Conservation (phyloP, 2,113 vertebrate species). For the Calonectris borealis region DNA sequence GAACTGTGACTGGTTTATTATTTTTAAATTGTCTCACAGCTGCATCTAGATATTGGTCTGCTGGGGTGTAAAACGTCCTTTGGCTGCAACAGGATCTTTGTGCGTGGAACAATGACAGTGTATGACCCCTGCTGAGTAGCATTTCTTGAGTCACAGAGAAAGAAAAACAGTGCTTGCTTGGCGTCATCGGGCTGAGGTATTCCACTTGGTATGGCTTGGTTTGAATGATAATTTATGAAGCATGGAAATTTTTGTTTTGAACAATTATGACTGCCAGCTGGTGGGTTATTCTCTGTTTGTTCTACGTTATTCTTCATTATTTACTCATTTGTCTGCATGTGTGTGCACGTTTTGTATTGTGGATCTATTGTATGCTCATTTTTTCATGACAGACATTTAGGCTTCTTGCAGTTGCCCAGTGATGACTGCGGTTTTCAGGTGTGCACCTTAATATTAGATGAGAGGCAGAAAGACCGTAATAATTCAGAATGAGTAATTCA, state of each 20-base stretch:
- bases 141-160: not conserved
- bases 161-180: not conserved
- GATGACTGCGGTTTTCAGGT: not conserved
- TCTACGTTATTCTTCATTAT: not conserved
- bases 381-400: not conserved
- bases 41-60: not conserved
- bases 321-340: not conserved
- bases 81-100: not conserved
- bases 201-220: not conserved
- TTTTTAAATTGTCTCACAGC: slow-evolving; percentile 1
- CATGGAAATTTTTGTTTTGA: not conserved
- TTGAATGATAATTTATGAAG: not conserved
- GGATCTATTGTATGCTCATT: not conserved
- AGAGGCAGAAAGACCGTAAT: not conserved
- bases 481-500: not conserved
- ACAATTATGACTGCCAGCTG: not conserved
- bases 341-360: not conserved
- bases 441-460: not conserved
- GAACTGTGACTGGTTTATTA: not conserved
- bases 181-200: not conserved
- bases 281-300: not conserved
- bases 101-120: not conserved
- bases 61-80: not conserved
- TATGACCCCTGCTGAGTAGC: not conserved
- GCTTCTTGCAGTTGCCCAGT: not conserved